Conservation (phyloP, 2,797 vertebrate genomes). For the Halcyon badia region DNA sequence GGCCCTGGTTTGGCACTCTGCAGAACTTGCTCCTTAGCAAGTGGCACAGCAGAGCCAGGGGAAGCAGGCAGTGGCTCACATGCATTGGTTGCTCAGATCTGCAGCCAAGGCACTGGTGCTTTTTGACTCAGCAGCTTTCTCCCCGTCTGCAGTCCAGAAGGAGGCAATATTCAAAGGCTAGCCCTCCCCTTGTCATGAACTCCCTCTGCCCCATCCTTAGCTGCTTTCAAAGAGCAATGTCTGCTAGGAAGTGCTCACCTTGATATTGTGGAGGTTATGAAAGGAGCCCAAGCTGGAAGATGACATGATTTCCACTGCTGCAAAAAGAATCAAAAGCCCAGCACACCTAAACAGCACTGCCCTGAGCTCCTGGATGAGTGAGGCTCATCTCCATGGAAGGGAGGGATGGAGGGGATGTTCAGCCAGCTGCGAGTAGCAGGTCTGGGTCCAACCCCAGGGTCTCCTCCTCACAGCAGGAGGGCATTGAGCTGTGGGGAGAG, state of each 20-base stretch:
- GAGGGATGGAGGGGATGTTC: not conserved
- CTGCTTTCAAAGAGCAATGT: conserved; percentile 17
- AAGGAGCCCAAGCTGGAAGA: not conserved
- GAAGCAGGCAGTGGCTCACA: no score
- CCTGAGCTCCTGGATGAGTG: not conserved
- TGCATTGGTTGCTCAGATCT: no score
- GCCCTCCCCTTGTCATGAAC: not conserved
- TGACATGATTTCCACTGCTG: not conserved
- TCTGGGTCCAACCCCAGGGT: not conserved
- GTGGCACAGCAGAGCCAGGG: no score
- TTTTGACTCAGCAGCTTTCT: no score
- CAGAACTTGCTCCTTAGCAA: no score
- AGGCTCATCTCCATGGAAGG: not conserved
- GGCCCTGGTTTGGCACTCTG: no score
- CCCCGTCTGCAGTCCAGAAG: no score
- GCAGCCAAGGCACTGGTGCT: no score
- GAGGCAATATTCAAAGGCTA: no score
- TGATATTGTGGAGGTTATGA: not conserved
- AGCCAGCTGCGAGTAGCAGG: accelerated
- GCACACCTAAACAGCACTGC: not conserved
- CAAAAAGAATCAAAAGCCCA: not conserved
- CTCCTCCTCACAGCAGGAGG: not conserved
- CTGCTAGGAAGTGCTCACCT: not conserved
- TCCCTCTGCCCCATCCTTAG: not conserved
- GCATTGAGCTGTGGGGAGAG: not conserved